Conservation (phyloP, 2,888 invertebrate species). For the Tiphia femorata region DNA sequence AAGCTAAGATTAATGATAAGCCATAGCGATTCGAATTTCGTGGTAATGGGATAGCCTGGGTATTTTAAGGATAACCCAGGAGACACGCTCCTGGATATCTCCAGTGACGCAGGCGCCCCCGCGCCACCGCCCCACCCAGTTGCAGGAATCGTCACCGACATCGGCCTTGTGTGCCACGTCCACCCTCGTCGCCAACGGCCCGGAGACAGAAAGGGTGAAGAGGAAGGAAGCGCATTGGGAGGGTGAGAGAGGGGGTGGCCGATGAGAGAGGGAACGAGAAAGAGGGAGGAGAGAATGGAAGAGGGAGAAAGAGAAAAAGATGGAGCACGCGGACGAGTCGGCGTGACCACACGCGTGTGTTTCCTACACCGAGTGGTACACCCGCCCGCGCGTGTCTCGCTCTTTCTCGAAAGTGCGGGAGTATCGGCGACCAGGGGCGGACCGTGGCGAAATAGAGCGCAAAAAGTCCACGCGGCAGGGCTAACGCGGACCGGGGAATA, state of each 20-base stretch:
- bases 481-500: too few species aligned
- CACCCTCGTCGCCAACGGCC: too few species aligned
- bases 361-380: too few species aligned
- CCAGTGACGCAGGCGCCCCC: conserved; percentile 48
- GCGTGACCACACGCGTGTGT: too few species aligned
- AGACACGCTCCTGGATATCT: conserved; percentile 55
- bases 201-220: background rate
- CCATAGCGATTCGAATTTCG: conserved; percentile 59
- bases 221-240: background rate
- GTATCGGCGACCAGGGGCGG: too few species aligned
- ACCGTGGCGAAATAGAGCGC: too few species aligned
- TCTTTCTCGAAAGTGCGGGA: too few species aligned
- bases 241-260: background rate
- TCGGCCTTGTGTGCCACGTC: background rate
- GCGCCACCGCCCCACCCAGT: conserved; percentile 48
- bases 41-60: conserved; percentile 56
- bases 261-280: background rate
- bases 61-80: conserved; percentile 58
- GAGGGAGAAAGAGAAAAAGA: background rate
- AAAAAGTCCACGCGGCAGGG: too few species aligned
- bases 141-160: conserved; percentile 31
- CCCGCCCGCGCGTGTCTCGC: too few species aligned
- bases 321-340: too few species aligned
- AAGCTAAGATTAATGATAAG: conserved; percentile 57
- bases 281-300: too few species aligned